phyloP scores from a whole-genome alignment of 2,888 invertebrate species.

The Chrysolina americana region DNA sequence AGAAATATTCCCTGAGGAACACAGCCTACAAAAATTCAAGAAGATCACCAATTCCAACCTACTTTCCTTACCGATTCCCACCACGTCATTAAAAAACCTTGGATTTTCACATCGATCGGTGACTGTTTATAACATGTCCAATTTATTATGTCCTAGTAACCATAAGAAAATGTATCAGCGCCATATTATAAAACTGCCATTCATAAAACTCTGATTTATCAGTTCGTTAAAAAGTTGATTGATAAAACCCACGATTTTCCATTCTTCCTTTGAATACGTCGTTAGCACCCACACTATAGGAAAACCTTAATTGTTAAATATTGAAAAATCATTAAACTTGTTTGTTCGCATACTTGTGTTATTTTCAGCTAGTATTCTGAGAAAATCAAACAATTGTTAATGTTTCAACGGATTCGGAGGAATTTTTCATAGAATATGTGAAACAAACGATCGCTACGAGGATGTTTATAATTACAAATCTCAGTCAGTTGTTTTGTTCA shows the following conservation, averaged over 20 bases:
- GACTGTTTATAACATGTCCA: too few relatives aligned
- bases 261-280: not conserved
- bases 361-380: constrained; percentile 19
- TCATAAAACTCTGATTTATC: too few relatives aligned
- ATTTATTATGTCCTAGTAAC: too few relatives aligned
- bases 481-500: not conserved
- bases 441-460: not conserved
- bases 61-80: too few relatives aligned
- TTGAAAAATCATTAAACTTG: constrained; percentile 13
- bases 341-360: constrained; percentile 21
- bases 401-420: constrained; percentile 7
- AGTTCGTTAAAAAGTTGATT: not conserved
- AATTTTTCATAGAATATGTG: not conserved
- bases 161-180: too few relatives aligned
- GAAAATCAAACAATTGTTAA: constrained; percentile 23
- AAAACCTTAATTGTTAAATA: constrained; percentile 18
- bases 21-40: too few relatives aligned
- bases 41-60: too few relatives aligned
- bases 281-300: constrained; percentile 10
- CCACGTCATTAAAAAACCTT: too few relatives aligned
- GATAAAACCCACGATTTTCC: not conserved
- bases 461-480: constrained; percentile 1
- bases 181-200: too few relatives aligned
- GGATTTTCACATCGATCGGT: too few relatives aligned
- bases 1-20: too few relatives aligned